These are phyloP conservation scores for Yponomeuta sedellus DNA, from an alignment of 2,888 invertebrate genomes.

Conservation along the genomic window DNA sequence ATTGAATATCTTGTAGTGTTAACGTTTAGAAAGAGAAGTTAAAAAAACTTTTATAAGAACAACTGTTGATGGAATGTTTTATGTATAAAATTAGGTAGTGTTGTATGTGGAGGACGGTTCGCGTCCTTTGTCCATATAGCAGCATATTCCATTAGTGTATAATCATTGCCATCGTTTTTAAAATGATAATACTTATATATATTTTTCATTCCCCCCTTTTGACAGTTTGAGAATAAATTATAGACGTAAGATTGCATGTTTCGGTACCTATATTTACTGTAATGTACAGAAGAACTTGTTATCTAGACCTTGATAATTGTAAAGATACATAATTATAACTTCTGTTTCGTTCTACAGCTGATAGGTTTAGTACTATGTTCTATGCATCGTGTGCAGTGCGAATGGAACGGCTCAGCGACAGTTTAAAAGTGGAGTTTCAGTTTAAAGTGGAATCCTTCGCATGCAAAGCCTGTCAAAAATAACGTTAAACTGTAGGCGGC, in stretches of 20 bases:
- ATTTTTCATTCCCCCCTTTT: not conserved
- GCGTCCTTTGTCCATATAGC: constrained; percentile 17
- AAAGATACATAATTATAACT: not conserved
- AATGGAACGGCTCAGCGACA: too few species aligned
- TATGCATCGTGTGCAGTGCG: too few species aligned
- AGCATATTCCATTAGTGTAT: constrained; percentile 7
- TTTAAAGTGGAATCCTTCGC: too few species aligned
- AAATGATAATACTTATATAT: not conserved
- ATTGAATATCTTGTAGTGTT: constrained; percentile 26
- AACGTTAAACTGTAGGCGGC: too few species aligned
- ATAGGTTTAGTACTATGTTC: too few species aligned
- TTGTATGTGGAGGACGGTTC: constrained; percentile 37
- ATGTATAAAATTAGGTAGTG: constrained; percentile 52
- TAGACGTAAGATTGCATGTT: not conserved
- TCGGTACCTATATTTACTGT: constrained; percentile 24
- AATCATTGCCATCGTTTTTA: not conserved
- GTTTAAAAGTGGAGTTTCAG: too few species aligned
- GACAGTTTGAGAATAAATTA: not conserved
- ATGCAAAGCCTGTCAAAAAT: too few species aligned
- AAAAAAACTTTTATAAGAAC: constrained; percentile 54
- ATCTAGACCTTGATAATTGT: not conserved
- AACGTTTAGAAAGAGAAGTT: constrained; percentile 39
- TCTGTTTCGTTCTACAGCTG: not conserved
- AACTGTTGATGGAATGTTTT: constrained; percentile 46
- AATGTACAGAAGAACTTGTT: constrained; percentile 13